Evolutionary conservation across 2,113 vertebrate species (phyloP), one percentile per base, ranked within the genome.

Genomic region (Carollia perspicillata): DNA sequence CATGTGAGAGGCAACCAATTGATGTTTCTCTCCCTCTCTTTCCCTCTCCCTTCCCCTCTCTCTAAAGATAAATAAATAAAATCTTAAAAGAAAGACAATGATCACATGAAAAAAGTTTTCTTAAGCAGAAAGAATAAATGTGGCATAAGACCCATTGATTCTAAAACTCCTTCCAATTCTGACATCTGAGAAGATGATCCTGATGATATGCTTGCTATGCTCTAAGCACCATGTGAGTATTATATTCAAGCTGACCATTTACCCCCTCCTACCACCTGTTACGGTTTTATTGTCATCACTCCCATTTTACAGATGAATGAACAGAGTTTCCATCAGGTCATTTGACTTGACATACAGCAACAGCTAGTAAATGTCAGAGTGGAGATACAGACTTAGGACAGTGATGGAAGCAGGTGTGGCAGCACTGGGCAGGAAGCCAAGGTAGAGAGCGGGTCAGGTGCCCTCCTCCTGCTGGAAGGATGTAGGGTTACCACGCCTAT

Each of bases 301-400:
- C 65, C 51, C 75, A 26, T 86, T 90, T 77, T 47, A 88, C 71
- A 88, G 42, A 44, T 18, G 44, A 80, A 58, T 42, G 92, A 78
- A 37, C 35, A 20, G 58, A 95, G 22, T 20, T 23, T 44, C 33
- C 3, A 7, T 2, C 23, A 9, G 49, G 35, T 53, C 13, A 74
- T 65, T 55, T 80, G 87, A 60, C 40, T 68, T 78, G 63, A 74
- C 23, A 33, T 3, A 81, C 14, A 26, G 22, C 74, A 44, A 71
- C 9, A 47, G 49, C 68, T n/a, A n/a, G 42, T 37, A 44, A 33
- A 23, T 3, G 5, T 68, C 79, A 23, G 53, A 51, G 40, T 35
- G 28, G 81, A 83, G 42, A 66, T 10, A 16, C 13, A 16, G 23
- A 58, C 16, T 30, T 35, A n/a, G 69, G 3, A 13, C 6, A 20